Conservation (phyloP, 2,888 invertebrate genomes). For the Drosophila monieri region DNA sequence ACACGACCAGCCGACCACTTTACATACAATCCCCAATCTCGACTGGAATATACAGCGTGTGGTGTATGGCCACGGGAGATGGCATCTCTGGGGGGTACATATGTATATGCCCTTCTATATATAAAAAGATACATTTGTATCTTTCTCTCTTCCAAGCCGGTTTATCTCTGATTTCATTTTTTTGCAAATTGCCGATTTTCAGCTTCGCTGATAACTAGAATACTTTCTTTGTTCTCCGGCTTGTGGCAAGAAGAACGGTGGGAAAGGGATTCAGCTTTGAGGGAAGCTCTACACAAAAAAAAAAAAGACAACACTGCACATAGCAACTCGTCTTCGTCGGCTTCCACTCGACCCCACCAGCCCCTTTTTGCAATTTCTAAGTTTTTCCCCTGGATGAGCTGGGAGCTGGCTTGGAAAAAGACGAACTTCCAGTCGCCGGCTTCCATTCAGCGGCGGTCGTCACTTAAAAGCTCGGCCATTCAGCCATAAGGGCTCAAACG, state of each 20-base stretch:
- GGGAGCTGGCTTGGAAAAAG: constrained; percentile 33
- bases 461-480: constrained; percentile 71
- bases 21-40: constrained; percentile 41
- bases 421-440: constrained; percentile 31
- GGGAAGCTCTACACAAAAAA: not conserved
- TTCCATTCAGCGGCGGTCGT: constrained; percentile 75
- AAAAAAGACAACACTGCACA: not conserved
- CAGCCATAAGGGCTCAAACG: constrained; percentile 73
- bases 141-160: constrained; percentile 53
- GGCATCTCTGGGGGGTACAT: constrained; percentile 19
- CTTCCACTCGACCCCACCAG: too few species aligned
- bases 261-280: not conserved
- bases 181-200: constrained; percentile 18
- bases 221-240: constrained; percentile 69
- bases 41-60: not conserved
- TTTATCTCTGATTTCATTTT: constrained; percentile 39
- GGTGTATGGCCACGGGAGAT: constrained; percentile 11
- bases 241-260: constrained; percentile 25
- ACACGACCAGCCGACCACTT: constrained; percentile 55
- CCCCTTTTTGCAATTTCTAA: constrained; percentile 8
- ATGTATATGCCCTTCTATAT: not conserved
- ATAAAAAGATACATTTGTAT: constrained; percentile 14
- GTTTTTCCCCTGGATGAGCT: constrained; percentile 12
- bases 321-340: not conserved
- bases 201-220: constrained; percentile 48